phyloP scores from a whole-genome alignment of 2,113 vertebrate genomes.

The Lophotis ruficrista region DNA sequence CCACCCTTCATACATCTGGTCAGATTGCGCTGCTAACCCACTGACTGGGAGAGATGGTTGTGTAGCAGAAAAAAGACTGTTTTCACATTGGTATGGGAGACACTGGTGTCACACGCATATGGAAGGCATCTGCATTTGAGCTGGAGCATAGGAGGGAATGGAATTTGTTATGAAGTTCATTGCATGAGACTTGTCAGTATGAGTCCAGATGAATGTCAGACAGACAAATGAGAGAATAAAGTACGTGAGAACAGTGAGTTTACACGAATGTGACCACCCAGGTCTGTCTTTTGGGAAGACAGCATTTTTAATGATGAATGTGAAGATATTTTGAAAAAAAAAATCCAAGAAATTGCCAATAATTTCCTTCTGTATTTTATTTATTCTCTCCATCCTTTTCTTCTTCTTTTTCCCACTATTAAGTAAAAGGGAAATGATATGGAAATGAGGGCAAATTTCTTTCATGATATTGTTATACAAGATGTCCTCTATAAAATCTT shows the following conservation, averaged over 20 bases:
- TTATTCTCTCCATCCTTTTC: background rate
- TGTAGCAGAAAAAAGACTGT: background rate
- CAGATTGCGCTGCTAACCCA: background rate
- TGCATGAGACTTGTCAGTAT: background rate
- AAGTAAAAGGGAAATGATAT: background rate
- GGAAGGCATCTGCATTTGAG: background rate
- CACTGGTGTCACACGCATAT: background rate
- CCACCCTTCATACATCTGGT: too few relatives aligned
- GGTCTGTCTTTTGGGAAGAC: background rate
- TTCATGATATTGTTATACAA: background rate
- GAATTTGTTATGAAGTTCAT: background rate
- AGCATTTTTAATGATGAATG: background rate
- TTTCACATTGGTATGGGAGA: background rate
- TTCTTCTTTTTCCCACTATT: background rate
- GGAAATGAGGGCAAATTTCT: background rate
- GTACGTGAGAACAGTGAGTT: background rate
- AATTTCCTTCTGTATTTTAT: background rate
- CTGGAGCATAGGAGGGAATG: background rate
- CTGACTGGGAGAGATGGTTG: background rate
- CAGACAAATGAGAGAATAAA: background rate
- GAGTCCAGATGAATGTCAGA: background rate
- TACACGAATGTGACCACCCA: background rate
- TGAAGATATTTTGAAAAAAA: background rate
- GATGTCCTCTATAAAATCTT: background rate
- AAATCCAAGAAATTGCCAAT: background rate